phyloP scores from a whole-genome alignment of 2,113 vertebrate genomes.

The Dascyllus trimaculatus region DNA sequence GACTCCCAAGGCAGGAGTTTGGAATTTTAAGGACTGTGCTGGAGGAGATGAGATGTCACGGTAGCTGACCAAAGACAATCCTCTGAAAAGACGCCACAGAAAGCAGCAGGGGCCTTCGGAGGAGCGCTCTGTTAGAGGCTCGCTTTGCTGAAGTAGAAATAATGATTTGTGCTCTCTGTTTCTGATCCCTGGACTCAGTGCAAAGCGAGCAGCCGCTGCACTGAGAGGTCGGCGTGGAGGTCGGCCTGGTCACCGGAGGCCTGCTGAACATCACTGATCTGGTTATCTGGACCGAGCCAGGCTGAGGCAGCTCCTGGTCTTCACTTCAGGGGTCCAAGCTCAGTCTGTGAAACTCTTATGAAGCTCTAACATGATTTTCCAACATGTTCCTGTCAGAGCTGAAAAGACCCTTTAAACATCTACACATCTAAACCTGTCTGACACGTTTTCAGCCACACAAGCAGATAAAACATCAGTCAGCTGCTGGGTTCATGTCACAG shows the following conservation, averaged over 20 bases:
- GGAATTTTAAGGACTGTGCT: conserved; percentile 69
- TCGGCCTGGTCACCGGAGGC: background rate
- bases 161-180: conserved; percentile 52
- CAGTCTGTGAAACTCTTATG: too few relatives aligned
- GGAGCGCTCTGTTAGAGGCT: conserved; percentile 32
- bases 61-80: conserved; percentile 73
- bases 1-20: conserved; percentile 59
- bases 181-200: conserved; percentile 41
- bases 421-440: too few relatives aligned
- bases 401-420: too few relatives aligned
- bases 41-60: conserved; percentile 65
- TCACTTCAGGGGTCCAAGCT: too few relatives aligned
- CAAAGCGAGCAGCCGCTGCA: conserved; percentile 15
- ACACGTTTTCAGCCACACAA: too few relatives aligned
- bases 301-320: too few relatives aligned
- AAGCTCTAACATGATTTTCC: too few relatives aligned
- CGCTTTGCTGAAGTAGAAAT: conserved; percentile 41
- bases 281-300: too few relatives aligned
- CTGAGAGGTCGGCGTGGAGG: conserved; percentile 40
- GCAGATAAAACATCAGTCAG: too few relatives aligned
- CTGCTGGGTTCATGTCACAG: too few relatives aligned
- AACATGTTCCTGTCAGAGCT: too few relatives aligned
- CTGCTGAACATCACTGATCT: background rate
- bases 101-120: conserved; percentile 51
- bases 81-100: conserved; percentile 53